Conservation (phyloP, 2,797 vertebrate genomes). For the Gymnoscopelus braueri region DNA sequence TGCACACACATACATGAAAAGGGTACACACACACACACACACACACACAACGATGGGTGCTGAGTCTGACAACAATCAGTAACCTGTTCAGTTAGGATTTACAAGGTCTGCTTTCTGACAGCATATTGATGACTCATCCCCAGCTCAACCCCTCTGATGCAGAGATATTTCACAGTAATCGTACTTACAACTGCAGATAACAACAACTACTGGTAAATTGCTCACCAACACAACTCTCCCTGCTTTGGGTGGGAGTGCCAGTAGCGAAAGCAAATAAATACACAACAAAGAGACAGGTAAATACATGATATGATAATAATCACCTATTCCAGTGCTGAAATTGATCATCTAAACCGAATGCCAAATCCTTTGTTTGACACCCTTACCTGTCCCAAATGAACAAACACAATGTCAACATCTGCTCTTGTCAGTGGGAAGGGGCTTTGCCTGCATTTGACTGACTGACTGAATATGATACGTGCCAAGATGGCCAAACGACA, state of each 20-base stretch:
- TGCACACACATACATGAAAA: neutral
- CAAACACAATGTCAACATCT: neutral
- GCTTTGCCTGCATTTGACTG: slow-evolving; percentile 13
- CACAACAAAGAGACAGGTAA: no score
- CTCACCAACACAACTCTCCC: neutral
- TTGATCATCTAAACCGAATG: neutral
- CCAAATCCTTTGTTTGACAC: neutral
- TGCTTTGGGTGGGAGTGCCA: no score
- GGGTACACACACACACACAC: no score
- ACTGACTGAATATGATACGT: neutral
- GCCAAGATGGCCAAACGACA: slow-evolving; percentile 1
- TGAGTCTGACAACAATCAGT: neutral
- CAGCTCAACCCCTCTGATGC: neutral
- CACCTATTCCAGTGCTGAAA: neutral
- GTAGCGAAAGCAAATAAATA: no score
- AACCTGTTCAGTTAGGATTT: neutral
- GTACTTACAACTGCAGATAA: neutral
- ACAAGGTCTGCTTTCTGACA: slow-evolving; percentile 5
- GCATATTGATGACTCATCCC: neutral
- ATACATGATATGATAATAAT: neutral
- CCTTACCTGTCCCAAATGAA: neutral
- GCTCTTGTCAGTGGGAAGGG: slow-evolving; percentile 7
- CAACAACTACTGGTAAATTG: neutral
- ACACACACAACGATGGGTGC: neutral
- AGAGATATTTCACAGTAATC: slow-evolving; percentile 1